A percentile compares a stretch with the other conserved stretches of the same genome.
These are phyloP conservation scores for Aproaerema taeniolella DNA, from an alignment of 2,888 invertebrate genomes.

Conservation along the genomic window DNA sequence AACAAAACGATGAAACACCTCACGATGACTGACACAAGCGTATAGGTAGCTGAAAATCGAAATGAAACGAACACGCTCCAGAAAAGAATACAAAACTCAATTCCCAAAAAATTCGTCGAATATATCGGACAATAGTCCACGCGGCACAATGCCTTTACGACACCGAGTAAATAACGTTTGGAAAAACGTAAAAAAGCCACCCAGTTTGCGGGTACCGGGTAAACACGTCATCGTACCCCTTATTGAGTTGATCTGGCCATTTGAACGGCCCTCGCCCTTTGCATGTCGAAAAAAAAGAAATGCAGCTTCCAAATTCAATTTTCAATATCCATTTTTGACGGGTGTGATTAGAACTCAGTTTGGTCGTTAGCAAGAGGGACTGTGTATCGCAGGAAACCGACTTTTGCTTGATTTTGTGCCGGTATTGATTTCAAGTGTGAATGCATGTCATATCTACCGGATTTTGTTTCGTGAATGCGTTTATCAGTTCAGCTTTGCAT, in stretches of 20 bases:
- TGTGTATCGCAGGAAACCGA: slow-evolving; percentile 22
- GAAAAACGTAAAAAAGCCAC: slow-evolving; percentile 68
- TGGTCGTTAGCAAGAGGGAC: slow-evolving; percentile 56
- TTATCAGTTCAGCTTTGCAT: too few species aligned
- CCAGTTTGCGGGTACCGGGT: slow-evolving; percentile 70
- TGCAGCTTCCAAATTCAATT: slow-evolving; percentile 64
- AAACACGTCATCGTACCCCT: slow-evolving; percentile 70
- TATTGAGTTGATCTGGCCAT: slow-evolving; percentile 75
- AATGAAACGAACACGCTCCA: slow-evolving; percentile 35
- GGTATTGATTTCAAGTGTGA: slow-evolving; percentile 43
- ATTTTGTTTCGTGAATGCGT: slow-evolving; percentile 8
- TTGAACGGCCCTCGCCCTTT: slow-evolving; percentile 67
- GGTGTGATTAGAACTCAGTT: slow-evolving; percentile 75
- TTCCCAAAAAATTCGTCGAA: slow-evolving; percentile 39
- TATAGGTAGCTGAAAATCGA: slow-evolving; percentile 49
- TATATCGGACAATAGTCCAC: slow-evolving; percentile 60
- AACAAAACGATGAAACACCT: too few species aligned
- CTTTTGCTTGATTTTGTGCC: slow-evolving; percentile 41
- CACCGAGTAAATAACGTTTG: slow-evolving; percentile 72
- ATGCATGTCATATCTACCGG: slow-evolving; percentile 15
- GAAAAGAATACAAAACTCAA: slow-evolving; percentile 39
- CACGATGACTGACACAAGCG: slow-evolving; percentile 32
- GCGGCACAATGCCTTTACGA: slow-evolving; percentile 71
- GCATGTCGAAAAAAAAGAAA: slow-evolving; percentile 51
- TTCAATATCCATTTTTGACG: slow-evolving; percentile 76